Percentiles rank a stretch among this genome's conserved stretches.
These are phyloP conservation scores for Stercorarius parasiticus DNA, from an alignment of 2,113 vertebrate genomes.

Conservation along the genomic window DNA sequence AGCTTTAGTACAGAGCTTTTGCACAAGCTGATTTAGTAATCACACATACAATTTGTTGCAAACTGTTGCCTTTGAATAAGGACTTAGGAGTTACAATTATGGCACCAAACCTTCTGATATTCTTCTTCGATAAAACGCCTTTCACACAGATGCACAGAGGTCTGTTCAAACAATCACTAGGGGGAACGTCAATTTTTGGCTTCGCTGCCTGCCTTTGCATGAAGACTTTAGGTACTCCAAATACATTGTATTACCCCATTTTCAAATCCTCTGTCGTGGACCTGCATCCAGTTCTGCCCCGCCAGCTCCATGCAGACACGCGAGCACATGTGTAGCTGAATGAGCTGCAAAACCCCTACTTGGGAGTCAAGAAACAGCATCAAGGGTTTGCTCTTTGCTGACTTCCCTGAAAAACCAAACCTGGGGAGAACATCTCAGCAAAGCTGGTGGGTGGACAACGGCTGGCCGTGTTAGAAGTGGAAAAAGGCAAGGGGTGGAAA, in stretches of 20 bases:
- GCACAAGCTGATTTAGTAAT: background rate
- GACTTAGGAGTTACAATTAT: background rate
- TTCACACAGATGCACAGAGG: background rate
- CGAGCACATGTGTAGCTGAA: rapidly evolving
- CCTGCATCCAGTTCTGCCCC: background rate
- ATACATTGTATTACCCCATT: rapidly evolving
- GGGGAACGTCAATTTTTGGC: background rate
- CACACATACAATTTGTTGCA: background rate
- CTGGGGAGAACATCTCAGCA: background rate
- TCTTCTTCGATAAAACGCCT: background rate
- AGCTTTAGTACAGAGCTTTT: background rate
- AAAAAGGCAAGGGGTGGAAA: background rate
- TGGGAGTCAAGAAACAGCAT: background rate
- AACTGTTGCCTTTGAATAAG: background rate
- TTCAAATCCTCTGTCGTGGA: background rate
- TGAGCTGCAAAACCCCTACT: background rate
- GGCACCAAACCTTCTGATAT: background rate
- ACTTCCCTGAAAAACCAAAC: background rate
- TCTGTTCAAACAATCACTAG: background rate
- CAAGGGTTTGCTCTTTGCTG: background rate
- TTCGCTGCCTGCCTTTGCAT: background rate
- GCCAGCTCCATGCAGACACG: background rate
- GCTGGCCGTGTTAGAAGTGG: background rate
- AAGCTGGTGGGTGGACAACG: background rate
- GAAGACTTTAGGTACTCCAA: background rate